Evolutionary conservation across 2,797 vertebrate species (phyloP), one percentile per base, ranked within the genome.

Genomic region (Hephaestus fuliginosus): DNA sequence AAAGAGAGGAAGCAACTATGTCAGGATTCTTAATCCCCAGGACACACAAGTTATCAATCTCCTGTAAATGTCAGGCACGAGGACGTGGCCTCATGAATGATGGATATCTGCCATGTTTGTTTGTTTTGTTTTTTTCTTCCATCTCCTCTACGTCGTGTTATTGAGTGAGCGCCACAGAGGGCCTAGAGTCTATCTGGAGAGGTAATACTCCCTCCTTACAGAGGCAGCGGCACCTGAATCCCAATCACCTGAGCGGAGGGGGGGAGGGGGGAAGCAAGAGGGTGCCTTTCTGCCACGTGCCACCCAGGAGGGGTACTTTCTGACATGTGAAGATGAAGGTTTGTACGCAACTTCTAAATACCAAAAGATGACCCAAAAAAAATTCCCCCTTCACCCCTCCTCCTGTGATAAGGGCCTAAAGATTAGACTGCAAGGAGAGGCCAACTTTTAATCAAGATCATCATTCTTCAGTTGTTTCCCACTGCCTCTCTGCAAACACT

Each of bases 31-130:
- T 91, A 91, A 92, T 93, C 88, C 86, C 86, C 43, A 17, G 78
- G 69, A 91, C 86, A 87, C 76, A 57, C 6, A 44, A 84, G 82
- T 91, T 93, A 95, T 94, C 93, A 89, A 89, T 92, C 89, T 90
- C 80, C 88, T 91, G 92, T 92, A 94, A 95, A 95, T 95, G 94
- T 93, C 93, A 95, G 86, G 77, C 75, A 78, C 61, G 46, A 57
- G 85, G 87, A 92, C 91, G 72, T 88, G 85, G 83, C 84, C 90
- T 94, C 91, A 92, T 92, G 93, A 95, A 95, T 93, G 93, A 95
- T 95, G 93, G 91, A 94, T 94, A 92, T 90, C 89, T 82, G 88
- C 78, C 82, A 70, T 86, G 82, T 91, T 88, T 90, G 80, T 80
- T 76, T 33, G 30, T 33, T 33, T 33, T 33, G 3, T 33, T 5